phyloP scores from a whole-genome alignment of 2,888 invertebrate genomes.

The Rotaria macrura region DNA sequence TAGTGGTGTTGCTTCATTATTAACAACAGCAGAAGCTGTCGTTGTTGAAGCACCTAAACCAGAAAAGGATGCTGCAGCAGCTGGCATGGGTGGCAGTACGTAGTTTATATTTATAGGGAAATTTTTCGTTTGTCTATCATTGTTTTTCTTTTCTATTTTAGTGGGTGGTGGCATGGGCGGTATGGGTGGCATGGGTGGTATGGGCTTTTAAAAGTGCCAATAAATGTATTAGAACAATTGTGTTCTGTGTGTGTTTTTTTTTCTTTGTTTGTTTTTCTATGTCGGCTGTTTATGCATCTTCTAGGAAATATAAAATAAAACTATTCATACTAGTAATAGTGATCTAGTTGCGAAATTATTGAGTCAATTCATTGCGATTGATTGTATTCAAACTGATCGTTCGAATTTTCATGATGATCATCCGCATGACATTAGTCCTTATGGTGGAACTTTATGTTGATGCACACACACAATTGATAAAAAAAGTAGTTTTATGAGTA shows the following conservation, averaged over 20 bases:
- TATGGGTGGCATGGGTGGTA: conserved; percentile 57
- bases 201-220: conserved; percentile 7
- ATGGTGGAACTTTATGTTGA: too few species aligned
- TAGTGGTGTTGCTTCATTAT: conserved; percentile 79
- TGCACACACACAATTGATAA: too few species aligned
- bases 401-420: too few species aligned
- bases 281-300: conserved; percentile 8
- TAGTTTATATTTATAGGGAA: too few species aligned
- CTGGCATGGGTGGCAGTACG: conserved; percentile 55
- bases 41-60: conserved; percentile 84
- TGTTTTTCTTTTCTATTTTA: neutral
- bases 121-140: neutral
- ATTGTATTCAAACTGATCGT: too few species aligned
- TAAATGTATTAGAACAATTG: neutral
- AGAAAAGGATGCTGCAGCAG: conserved; percentile 55
- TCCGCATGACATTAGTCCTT: too few species aligned
- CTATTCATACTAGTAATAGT: neutral
- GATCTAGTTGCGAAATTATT: too few species aligned
- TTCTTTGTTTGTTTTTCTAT: neutral
- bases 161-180: conserved; percentile 60
- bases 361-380: too few species aligned
- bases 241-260: neutral
- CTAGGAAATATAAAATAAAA: conserved; percentile 12
- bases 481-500: too few species aligned
- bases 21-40: conserved; percentile 89